These are phyloP conservation scores for Phenganax subtilis DNA, from an alignment of 92 coral and sea anemone species.

Conservation along the genomic window DNA sequence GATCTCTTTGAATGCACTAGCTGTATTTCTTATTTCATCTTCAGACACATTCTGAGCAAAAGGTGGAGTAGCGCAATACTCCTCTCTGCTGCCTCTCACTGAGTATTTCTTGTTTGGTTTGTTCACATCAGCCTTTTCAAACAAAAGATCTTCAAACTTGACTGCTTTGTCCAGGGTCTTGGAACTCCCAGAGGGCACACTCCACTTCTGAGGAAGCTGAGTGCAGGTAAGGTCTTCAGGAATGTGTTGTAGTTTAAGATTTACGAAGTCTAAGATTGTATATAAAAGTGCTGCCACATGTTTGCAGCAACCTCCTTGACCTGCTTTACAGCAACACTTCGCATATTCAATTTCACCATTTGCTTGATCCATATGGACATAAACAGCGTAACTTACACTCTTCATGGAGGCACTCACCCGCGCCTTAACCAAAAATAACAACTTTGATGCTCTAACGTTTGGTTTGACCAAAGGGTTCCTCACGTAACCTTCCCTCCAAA, in stretches of 20 bases:
- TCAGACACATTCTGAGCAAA: conserved; percentile 51
- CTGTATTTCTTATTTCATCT: conserved; percentile 42
- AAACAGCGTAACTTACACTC: conserved; percentile 42
- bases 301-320: conserved; percentile 63
- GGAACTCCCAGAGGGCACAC: conserved; percentile 48
- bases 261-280: conserved; percentile 53
- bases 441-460: conserved; percentile 10
- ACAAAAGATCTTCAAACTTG: conserved; percentile 20
- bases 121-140: no score
- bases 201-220: conserved; percentile 54
- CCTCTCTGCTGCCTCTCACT: conserved; percentile 42
- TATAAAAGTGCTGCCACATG: conserved; percentile 59
- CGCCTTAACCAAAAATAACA: conserved; percentile 46
- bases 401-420: conserved; percentile 56
- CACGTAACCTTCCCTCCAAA: conserved; percentile 23
- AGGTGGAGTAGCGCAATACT: conserved; percentile 56
- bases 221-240: conserved; percentile 59
- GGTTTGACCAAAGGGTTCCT: conserved; percentile 29
- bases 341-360: conserved; percentile 51
- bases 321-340: conserved; percentile 57
- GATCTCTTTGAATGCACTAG: conserved; percentile 39
- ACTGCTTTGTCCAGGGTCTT: conserved; percentile 48
- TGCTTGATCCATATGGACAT: conserved; percentile 49
- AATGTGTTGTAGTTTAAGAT: conserved; percentile 42
- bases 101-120: conserved; percentile 42